Conservation (phyloP, 92 coral and sea anemone species). For the Pocillopora meandrina region DNA sequence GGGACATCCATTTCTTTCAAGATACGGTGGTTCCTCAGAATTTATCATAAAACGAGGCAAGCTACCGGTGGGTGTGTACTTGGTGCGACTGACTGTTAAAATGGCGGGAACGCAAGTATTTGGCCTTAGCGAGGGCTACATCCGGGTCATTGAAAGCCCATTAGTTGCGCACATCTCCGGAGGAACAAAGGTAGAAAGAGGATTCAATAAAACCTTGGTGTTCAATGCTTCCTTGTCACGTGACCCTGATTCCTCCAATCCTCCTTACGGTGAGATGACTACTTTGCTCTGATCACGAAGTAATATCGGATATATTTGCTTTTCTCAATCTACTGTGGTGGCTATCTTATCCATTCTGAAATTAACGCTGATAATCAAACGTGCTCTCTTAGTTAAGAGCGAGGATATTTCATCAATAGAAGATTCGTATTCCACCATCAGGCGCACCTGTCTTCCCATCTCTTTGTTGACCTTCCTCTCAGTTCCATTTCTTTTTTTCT, state of each 20-base stretch:
- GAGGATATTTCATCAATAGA: no score
- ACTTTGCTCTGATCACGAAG: no score
- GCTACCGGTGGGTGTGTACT: slow-evolving; percentile 37
- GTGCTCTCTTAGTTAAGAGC: no score
- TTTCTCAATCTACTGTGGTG: no score
- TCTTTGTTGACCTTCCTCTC: no score
- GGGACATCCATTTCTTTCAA: neutral
- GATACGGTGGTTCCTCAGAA: slow-evolving; percentile 3
- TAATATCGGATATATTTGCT: no score
- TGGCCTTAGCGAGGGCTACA: slow-evolving; percentile 24
- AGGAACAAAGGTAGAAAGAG: slow-evolving; percentile 41
- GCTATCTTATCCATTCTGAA: no score
- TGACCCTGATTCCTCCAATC: slow-evolving; percentile 39
- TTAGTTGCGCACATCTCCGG: slow-evolving; percentile 50
- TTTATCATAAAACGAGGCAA: slow-evolving; percentile 36
- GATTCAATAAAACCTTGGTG: slow-evolving; percentile 24
- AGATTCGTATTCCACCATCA: no score
- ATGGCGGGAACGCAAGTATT: slow-evolving; percentile 38
- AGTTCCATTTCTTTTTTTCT: no score
- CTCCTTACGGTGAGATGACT: neutral
- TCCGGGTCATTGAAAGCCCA: slow-evolving; percentile 33
- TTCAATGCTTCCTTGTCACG: slow-evolving; percentile 53
- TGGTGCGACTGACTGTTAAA: slow-evolving; percentile 34
- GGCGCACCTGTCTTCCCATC: no score
- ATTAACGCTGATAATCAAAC: rapidly evolving